Conservation (phyloP, 2,113 vertebrate genomes). For the Esox niger region DNA sequence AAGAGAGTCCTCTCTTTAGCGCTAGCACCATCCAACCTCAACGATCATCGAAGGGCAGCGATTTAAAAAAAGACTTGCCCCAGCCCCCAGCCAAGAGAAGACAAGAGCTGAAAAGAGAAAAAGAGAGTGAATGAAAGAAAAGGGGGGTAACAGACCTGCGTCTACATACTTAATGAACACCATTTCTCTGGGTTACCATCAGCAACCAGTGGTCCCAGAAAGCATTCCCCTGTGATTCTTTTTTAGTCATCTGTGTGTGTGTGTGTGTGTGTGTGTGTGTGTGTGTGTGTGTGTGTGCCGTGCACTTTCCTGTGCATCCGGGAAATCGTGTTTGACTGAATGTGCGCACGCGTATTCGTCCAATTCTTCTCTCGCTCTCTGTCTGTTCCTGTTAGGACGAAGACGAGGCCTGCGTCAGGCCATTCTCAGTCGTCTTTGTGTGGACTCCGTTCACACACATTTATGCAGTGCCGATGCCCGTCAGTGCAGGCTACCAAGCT, state of each 20-base stretch:
- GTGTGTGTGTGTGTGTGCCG: slow-evolving; percentile 14
- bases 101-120: slow-evolving; percentile 8
- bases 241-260: not conserved
- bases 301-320: not conserved
- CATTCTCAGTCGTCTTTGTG: no score
- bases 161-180: slow-evolving; percentile 57
- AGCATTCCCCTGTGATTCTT: slow-evolving; percentile 51
- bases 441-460: no score
- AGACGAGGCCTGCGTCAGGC: no score
- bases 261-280: slow-evolving; percentile 3
- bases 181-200: slow-evolving; percentile 47
- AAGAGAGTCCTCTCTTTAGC: no score
- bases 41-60: no score
- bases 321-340: not conserved
- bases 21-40: no score
- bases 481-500: not conserved
- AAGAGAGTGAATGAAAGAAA: slow-evolving; percentile 18
- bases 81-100: not conserved
- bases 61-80: no score
- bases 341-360: no score
- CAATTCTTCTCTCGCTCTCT: no score
- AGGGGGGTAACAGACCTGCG: slow-evolving; percentile 32
- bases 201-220: slow-evolving; percentile 46
- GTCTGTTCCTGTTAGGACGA: no score
- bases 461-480: no score